phyloP scores from a whole-genome alignment of 30 jellyfish, hydroid and myxozoan genomes.

The Catostylus mosaicus region DNA sequence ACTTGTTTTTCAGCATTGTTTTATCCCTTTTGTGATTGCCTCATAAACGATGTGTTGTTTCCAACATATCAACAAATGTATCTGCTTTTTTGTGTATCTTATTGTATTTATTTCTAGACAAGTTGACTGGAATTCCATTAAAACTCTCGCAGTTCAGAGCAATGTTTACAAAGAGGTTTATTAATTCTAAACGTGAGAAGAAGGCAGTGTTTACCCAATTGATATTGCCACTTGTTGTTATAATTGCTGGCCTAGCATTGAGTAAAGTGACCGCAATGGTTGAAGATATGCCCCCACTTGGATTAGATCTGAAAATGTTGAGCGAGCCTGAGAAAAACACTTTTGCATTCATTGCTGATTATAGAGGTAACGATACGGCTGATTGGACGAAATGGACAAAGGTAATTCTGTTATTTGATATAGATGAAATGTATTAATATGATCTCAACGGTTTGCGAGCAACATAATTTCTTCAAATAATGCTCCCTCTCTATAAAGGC shows the following conservation, averaged over 20 bases:
- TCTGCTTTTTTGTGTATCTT: background rate
- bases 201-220: constrained; percentile 84
- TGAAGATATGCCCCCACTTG: constrained; percentile 60
- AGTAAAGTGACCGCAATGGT: constrained; percentile 23
- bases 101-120: background rate
- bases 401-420: no score
- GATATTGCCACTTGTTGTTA: constrained; percentile 71
- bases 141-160: constrained; percentile 73
- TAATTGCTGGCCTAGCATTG: constrained; percentile 70
- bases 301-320: constrained; percentile 68
- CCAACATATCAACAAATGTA: no score
- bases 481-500: no score
- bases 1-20: no score
- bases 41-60: no score
- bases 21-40: no score
- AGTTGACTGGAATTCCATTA: constrained; percentile 62
- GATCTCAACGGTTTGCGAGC: no score
- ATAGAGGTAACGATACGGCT: background rate
- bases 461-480: no score
- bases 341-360: constrained; percentile 69
- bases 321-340: constrained; percentile 32
- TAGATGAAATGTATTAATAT: no score
- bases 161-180: constrained; percentile 82
- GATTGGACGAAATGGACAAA: constrained; percentile 12
- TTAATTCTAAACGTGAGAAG: constrained; percentile 78